These are phyloP conservation scores for Steinernema hermaphroditum DNA, from an alignment of 2,888 invertebrate genomes.

Conservation along the genomic window DNA sequence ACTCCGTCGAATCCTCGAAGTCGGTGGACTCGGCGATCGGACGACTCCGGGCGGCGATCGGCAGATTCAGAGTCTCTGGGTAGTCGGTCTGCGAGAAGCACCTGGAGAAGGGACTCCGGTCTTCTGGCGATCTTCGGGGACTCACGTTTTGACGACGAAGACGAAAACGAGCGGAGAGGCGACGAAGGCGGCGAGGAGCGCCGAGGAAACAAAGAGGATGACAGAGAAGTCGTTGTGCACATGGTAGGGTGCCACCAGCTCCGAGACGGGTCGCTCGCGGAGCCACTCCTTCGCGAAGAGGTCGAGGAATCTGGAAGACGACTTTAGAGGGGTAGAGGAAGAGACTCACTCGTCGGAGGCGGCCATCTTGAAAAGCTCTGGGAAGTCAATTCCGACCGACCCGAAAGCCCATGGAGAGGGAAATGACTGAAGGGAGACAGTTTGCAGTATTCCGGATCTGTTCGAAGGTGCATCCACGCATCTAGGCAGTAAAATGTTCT, in stretches of 20 bases:
- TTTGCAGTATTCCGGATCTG: no score
- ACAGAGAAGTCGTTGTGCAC: conserved; percentile 9
- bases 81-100: neutral
- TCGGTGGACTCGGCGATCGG: neutral
- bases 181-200: conserved; percentile 11
- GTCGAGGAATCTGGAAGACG: no score
- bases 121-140: neutral
- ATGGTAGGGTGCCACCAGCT: neutral
- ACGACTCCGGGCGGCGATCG: neutral
- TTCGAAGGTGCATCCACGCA: no score
- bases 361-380: no score
- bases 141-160: conserved; percentile 8
- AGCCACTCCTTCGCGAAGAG: neutral
- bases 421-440: no score
- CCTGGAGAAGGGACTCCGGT: neutral
- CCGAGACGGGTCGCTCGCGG: neutral
- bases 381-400: no score
- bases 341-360: no score
- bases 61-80: neutral
- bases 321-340: no score
- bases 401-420: no score
- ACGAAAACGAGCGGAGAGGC: conserved; percentile 2
- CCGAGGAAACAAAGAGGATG: neutral
- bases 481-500: no score
- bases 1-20: neutral